phyloP scores from a whole-genome alignment of 2,888 invertebrate species.

The Creontiades dilutus region DNA sequence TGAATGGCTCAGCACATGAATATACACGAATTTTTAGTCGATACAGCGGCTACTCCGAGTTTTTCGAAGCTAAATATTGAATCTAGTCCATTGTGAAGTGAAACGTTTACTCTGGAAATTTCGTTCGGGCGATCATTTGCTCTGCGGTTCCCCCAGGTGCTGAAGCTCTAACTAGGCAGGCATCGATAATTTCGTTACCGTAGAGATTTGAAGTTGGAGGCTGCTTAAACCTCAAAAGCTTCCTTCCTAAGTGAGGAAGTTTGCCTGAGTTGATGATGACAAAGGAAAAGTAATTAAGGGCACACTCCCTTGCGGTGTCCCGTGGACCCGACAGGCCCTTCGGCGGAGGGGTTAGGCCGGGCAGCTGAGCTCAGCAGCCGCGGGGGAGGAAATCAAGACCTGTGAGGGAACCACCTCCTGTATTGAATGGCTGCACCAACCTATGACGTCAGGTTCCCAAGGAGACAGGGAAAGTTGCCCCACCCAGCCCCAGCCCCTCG shows the following conservation, averaged over 20 bases:
- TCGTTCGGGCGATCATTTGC: too few relatives aligned
- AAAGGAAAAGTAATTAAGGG: slow-evolving; percentile 58
- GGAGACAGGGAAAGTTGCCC: slow-evolving; percentile 67
- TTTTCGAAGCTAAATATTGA: too few relatives aligned
- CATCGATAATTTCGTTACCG: slow-evolving; percentile 18
- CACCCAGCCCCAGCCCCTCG: slow-evolving; percentile 28
- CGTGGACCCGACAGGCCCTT: not conserved
- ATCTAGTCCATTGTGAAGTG: too few relatives aligned
- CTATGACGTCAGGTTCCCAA: slow-evolving; percentile 67
- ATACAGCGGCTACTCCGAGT: too few relatives aligned
- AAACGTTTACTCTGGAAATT: not conserved
- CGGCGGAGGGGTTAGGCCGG: slow-evolving; percentile 7
- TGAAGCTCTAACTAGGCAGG: not conserved
- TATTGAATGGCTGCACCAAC: slow-evolving; percentile 67
- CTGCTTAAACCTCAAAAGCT: slow-evolving; percentile 20
- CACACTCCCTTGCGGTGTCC: slow-evolving; percentile 20
- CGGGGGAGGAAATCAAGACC: slow-evolving; percentile 4
- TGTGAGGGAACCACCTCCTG: slow-evolving; percentile 28
- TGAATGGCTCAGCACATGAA: too few relatives aligned
- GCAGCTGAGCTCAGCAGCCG: slow-evolving; percentile 13
- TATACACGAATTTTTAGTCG: too few relatives aligned
- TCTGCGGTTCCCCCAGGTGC: not conserved
- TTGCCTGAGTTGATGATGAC: slow-evolving; percentile 41
- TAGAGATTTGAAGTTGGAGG: slow-evolving; percentile 31
- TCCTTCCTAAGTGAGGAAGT: slow-evolving; percentile 48